phyloP scores from a whole-genome alignment of 2,888 invertebrate species.

The Watsonalla binaria region DNA sequence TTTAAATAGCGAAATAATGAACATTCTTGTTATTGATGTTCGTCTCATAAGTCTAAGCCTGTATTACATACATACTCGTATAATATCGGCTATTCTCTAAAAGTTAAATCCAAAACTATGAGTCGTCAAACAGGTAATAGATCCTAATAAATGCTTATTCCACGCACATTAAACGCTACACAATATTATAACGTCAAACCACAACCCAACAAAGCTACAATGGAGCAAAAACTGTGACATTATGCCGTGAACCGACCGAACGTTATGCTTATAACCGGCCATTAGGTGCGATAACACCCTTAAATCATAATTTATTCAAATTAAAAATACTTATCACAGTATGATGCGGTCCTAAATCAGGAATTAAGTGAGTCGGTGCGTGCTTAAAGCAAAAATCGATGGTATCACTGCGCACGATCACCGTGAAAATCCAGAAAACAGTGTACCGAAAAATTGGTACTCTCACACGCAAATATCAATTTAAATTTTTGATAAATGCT shows the following conservation, averaged over 20 bases:
- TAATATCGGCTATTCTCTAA: no score
- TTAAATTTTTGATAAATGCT: conserved; percentile 35
- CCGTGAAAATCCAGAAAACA: conserved; percentile 70
- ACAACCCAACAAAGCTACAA: neutral
- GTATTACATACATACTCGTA: no score
- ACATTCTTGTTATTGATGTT: no score
- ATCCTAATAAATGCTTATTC: neutral
- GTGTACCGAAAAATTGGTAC: conserved; percentile 37
- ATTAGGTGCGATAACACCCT: conserved; percentile 68
- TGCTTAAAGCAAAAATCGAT: conserved; percentile 57
- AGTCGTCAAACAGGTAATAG: neutral
- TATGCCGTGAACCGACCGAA: conserved; percentile 50
- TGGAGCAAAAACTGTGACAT: conserved; percentile 33
- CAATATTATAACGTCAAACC: neutral
- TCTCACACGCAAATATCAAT: conserved; percentile 68
- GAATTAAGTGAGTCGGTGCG: conserved; percentile 75
- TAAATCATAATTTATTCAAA: conserved; percentile 79
- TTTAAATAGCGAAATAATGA: no score
- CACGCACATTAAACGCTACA: conserved; percentile 3
- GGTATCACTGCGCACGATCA: conserved; percentile 58
- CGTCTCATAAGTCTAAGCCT: no score
- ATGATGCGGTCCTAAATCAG: conserved; percentile 77
- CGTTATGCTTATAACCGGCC: conserved; percentile 62
- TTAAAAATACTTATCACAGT: conserved; percentile 79
- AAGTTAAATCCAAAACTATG: no score